These are phyloP conservation scores for Phymatocera aterrima DNA, from an alignment of 2,888 invertebrate species.

Conservation along the genomic window DNA sequence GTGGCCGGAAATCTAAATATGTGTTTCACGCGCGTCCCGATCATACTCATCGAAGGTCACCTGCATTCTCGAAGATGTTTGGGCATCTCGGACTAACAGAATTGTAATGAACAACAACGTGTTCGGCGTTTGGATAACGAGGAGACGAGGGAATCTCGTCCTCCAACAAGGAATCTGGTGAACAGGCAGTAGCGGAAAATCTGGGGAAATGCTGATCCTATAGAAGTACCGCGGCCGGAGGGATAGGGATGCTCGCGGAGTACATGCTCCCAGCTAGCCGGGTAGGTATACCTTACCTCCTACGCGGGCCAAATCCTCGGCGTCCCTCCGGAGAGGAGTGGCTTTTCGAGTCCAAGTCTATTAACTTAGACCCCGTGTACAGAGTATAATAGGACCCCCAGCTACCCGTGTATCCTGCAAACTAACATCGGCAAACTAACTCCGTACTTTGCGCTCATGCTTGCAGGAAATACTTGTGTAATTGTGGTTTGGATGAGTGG, in stretches of 20 bases:
- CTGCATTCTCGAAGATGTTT: neutral
- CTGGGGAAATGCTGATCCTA: neutral
- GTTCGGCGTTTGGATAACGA: no score
- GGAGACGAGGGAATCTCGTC: neutral
- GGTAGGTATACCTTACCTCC: no score
- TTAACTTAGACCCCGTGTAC: slow-evolving; percentile 59
- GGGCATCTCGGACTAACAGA: no score
- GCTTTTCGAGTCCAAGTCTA: slow-evolving; percentile 61
- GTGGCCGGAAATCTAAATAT: neutral
- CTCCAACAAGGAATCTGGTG: neutral
- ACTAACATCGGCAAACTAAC: slow-evolving; percentile 6
- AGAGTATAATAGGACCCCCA: slow-evolving; percentile 58
- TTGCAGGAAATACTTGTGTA: neutral
- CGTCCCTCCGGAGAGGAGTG: slow-evolving; percentile 39
- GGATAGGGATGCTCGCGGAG: neutral
- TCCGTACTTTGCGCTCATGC: neutral
- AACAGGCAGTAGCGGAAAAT: neutral
- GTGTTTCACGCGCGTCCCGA: neutral
- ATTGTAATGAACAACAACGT: neutral
- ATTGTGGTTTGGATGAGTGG: neutral
- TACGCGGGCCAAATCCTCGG: neutral
- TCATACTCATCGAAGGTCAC: neutral
- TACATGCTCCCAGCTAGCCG: neutral
- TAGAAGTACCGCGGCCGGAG: no score
- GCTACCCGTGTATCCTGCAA: slow-evolving; percentile 3